phyloP scores from a whole-genome alignment of 2,888 invertebrate species.

The Rambutsinella grinnellia region DNA sequence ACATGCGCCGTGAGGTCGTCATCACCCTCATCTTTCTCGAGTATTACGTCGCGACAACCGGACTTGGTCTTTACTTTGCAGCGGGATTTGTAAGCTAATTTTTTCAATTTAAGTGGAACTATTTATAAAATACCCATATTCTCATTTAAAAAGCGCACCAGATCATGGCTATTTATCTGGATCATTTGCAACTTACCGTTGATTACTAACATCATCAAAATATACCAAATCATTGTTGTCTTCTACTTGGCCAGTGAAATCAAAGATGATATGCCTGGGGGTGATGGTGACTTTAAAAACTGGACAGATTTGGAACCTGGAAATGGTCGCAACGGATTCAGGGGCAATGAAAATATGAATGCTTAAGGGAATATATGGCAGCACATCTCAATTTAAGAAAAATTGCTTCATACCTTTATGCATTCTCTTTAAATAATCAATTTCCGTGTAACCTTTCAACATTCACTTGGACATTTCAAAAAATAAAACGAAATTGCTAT shows the following conservation, averaged over 20 bases:
- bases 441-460: no score
- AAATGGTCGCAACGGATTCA: no score
- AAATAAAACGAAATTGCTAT: no score
- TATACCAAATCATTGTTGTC: constrained; percentile 17
- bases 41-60: constrained; percentile 4
- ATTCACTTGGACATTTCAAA: no score
- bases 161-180: constrained; percentile 4
- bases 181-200: not conserved
- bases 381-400: no score
- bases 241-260: constrained; percentile 17
- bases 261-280: not conserved
- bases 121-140: no score
- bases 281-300: not conserved
- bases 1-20: not conserved
- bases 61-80: constrained; percentile 12
- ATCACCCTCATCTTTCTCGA: not conserved
- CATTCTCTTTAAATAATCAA: no score
- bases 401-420: no score
- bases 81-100: constrained; percentile 18
- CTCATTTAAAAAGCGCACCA: no score
- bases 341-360: no score
- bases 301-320: no score
- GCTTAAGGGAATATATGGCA: no score
- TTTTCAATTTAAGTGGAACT: not conserved
- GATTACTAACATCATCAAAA: not conserved